Percentiles rank a stretch among this genome's conserved stretches.
Conservation (phyloP, 2,888 invertebrate genomes). For the Ditula angustiorana region DNA sequence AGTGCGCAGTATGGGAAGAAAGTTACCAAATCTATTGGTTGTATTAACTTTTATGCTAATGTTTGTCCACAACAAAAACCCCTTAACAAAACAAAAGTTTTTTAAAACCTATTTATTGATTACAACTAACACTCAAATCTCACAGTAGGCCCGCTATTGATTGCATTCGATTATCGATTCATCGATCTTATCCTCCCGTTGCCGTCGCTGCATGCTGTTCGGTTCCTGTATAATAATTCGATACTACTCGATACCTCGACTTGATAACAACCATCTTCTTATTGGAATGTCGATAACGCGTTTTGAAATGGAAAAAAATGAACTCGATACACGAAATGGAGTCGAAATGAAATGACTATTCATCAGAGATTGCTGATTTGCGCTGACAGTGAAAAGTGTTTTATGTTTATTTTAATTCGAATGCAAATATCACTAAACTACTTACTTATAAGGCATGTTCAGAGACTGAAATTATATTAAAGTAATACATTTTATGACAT, state of each 20-base stretch:
- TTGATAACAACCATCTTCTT: conserved; percentile 42
- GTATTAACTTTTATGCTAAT: no score
- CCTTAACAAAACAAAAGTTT: no score
- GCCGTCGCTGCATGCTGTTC: conserved; percentile 43
- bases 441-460: conserved; percentile 8
- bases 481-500: not conserved
- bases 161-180: conserved; percentile 68
- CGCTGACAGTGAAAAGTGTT: conserved; percentile 18
- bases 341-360: conserved; percentile 36
- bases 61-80: no score
- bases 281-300: conserved; percentile 42
- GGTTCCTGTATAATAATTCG: conserved; percentile 43
- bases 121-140: conserved; percentile 33
- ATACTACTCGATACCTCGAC: conserved; percentile 40
- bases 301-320: conserved; percentile 38
- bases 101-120: conserved; percentile 9
- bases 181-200: conserved; percentile 57
- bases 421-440: conserved; percentile 14
- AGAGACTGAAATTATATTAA: not conserved
- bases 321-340: conserved; percentile 38
- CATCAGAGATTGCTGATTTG: conserved; percentile 34
- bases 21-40: no score
- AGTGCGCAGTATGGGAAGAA: no score
- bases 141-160: conserved; percentile 53
- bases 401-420: conserved; percentile 27